These are phyloP conservation scores for Danio aesculapii DNA, from an alignment of 2,797 vertebrate genomes.

Conservation along the genomic window DNA sequence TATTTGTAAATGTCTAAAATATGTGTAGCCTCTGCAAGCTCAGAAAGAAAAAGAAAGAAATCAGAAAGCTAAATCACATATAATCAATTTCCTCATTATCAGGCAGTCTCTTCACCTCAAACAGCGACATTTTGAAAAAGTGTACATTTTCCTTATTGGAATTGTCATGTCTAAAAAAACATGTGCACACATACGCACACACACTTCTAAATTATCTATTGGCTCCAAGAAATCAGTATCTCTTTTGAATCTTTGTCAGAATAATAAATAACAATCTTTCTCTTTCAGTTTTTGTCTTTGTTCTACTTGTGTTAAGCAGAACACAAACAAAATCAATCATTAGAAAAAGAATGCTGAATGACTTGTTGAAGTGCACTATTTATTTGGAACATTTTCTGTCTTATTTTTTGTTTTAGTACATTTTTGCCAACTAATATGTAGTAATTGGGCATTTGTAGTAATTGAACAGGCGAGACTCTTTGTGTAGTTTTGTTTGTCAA, in stretches of 20 bases:
- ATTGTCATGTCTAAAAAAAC: neutral
- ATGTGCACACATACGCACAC: neutral
- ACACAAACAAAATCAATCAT: neutral
- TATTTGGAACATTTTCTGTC: slow-evolving; percentile 1
- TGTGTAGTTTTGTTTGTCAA: slow-evolving; percentile 34
- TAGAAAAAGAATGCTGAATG: neutral
- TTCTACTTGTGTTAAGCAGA: neutral
- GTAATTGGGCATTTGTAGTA: slow-evolving; percentile 39
- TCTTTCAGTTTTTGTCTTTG: neutral
- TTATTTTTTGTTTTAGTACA: neutral
- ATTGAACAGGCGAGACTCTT: slow-evolving; percentile 37
- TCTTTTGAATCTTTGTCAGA: neutral
- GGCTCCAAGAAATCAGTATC: neutral
- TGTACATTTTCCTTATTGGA: slow-evolving; percentile 7
- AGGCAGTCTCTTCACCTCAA: neutral
- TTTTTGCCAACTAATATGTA: neutral
- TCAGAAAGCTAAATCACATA: slow-evolving; percentile 44
- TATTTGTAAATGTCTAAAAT: slow-evolving; percentile 7
- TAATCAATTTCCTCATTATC: slow-evolving; percentile 61
- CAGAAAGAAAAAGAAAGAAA: slow-evolving; percentile 15
- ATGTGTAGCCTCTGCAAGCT: slow-evolving; percentile 6
- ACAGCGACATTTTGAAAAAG: slow-evolving; percentile 31
- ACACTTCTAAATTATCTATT: neutral
- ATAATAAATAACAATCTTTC: neutral
- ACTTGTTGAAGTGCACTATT: neutral